Conservation (phyloP, 2,888 invertebrate genomes). For the Tetanocera ferruginea region DNA sequence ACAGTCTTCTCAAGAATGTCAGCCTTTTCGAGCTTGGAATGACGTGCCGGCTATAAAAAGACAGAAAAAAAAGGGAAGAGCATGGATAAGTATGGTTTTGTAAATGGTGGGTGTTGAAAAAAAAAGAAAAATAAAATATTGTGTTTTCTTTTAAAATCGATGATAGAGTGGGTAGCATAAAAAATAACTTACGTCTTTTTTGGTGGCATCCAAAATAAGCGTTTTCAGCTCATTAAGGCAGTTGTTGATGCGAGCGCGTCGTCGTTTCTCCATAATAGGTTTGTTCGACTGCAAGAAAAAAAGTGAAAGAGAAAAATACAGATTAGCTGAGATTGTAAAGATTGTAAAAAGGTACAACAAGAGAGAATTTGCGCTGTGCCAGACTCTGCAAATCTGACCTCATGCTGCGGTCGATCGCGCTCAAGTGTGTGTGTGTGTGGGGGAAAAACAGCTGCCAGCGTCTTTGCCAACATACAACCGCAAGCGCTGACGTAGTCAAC, state of each 20-base stretch:
- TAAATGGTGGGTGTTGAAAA: constrained; percentile 7
- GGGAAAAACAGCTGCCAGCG: too few relatives aligned
- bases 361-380: too few relatives aligned
- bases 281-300: constrained; percentile 83
- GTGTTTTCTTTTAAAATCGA: not conserved
- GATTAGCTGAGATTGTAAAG: not conserved
- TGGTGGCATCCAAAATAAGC: constrained; percentile 85
- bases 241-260: constrained; percentile 90
- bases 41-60: constrained; percentile 84
- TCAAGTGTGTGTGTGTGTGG: not conserved
- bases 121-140: too few relatives aligned
- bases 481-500: constrained; percentile 10
- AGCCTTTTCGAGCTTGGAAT: constrained; percentile 95
- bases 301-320: constrained; percentile 37
- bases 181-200: constrained; percentile 91
- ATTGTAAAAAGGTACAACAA: not conserved
- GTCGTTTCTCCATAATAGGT: constrained; percentile 92
- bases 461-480: not conserved
- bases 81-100: not conserved
- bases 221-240: constrained; percentile 90
- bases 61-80: constrained; percentile 40
- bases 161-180: not conserved
- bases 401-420: constrained; percentile 52
- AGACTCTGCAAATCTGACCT: constrained; percentile 39
- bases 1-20: constrained; percentile 97